Conservation (phyloP, 2,888 invertebrate species). For the Thereva nobilitata region DNA sequence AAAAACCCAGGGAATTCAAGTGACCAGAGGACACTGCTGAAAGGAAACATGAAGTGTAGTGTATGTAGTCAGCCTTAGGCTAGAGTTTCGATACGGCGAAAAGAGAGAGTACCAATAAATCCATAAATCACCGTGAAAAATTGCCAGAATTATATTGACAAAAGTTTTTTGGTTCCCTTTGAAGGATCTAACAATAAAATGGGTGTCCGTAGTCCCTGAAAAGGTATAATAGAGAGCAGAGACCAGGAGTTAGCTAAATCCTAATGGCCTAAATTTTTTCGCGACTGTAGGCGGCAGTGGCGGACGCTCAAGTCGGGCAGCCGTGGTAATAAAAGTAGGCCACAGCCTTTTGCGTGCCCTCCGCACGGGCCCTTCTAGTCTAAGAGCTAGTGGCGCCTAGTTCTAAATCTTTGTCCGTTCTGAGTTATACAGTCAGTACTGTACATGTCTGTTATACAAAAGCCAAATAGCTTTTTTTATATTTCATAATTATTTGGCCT, state of each 20-base stretch:
- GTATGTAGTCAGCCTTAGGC: conserved; percentile 7
- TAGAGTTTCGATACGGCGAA: background rate
- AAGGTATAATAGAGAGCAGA: background rate
- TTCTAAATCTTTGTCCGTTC: too few species aligned
- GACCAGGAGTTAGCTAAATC: background rate
- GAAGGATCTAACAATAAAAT: background rate
- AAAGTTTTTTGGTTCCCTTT: conserved; percentile 2
- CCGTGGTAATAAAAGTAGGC: too few species aligned
- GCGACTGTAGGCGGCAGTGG: background rate
- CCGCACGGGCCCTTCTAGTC: too few species aligned
- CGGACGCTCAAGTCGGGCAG: background rate
- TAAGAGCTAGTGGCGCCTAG: too few species aligned
- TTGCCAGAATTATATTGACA: conserved; percentile 27
- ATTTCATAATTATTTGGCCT: too few species aligned
- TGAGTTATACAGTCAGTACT: too few species aligned
- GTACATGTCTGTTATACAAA: too few species aligned
- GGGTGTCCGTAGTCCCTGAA: conserved; percentile 1
- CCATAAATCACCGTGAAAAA: conserved; percentile 28
- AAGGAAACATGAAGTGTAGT: conserved; percentile 16
- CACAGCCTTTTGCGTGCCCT: too few species aligned
- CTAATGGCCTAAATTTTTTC: conserved; percentile 13
- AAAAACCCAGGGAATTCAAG: conserved; percentile 1
- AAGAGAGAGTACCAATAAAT: conserved; percentile 21
- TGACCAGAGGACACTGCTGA: conserved; percentile 12
- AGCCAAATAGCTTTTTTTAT: too few species aligned